These are phyloP conservation scores for Lycophotia porphyrea DNA, from an alignment of 2,888 invertebrate species.

Conservation along the genomic window DNA sequence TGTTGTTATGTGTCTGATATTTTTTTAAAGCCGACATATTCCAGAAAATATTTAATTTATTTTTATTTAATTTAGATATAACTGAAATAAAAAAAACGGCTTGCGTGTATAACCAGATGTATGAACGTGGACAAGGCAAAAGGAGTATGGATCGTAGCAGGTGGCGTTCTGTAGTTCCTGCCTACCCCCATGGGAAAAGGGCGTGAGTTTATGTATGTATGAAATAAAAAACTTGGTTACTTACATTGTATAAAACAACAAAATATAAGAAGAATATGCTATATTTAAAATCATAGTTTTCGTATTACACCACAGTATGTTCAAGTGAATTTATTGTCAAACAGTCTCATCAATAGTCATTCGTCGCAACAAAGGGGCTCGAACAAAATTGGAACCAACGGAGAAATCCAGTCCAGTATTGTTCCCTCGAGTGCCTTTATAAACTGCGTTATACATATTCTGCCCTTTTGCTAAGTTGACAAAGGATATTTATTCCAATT, in stretches of 20 bases:
- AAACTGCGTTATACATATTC: conserved; percentile 32
- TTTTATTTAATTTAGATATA: too few species aligned
- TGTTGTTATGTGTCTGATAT: too few species aligned
- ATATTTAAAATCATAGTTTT: neutral
- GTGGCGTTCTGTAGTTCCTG: too few species aligned
- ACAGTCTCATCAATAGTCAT: conserved; percentile 30
- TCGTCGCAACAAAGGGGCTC: conserved; percentile 24
- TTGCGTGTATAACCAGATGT: too few species aligned
- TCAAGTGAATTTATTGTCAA: conserved; percentile 9
- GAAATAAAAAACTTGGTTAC: neutral
- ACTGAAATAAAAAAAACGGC: too few species aligned
- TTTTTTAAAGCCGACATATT: too few species aligned
- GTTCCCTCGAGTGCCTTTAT: conserved; percentile 26
- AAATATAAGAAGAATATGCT: neutral
- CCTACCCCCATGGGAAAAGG: too few species aligned
- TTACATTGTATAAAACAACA: neutral
- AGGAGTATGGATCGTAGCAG: too few species aligned
- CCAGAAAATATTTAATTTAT: too few species aligned
- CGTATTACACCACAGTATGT: neutral
- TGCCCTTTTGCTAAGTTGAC: conserved; percentile 10
- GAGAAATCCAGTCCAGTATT: conserved; percentile 25
- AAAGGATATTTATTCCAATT: conserved; percentile 5
- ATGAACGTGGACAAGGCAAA: too few species aligned
- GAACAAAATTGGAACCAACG: conserved; percentile 27
- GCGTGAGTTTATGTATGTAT: too few species aligned